A percentile compares a stretch with the other conserved stretches of the same genome.
phyloP scores from a whole-genome alignment of 2,113 vertebrate genomes.

The Burhinus bistriatus region DNA sequence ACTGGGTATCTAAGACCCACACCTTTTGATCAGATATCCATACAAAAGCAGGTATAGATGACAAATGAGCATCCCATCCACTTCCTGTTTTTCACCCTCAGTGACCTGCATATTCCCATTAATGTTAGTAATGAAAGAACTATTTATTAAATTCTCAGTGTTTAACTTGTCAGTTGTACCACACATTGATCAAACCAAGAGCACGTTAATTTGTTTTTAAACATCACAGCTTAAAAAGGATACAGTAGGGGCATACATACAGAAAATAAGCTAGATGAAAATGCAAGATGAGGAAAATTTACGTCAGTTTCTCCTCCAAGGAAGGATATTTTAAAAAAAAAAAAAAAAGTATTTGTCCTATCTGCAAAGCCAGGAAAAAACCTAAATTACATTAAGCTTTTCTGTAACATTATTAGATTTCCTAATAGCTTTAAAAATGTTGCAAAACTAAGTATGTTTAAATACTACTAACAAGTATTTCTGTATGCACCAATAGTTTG shows the following conservation, averaged over 20 bases:
- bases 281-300: not conserved
- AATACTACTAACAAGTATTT: conserved; percentile 38
- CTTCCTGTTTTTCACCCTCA: not conserved
- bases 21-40: not conserved
- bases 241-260: not conserved
- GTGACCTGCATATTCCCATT: not conserved
- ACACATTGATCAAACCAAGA: not conserved
- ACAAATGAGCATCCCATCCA: not conserved
- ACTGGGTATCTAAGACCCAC: not conserved
- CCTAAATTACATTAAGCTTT: not conserved
- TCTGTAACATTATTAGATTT: conserved; percentile 24
- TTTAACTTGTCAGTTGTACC: not conserved
- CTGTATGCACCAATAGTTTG: conserved; percentile 35
- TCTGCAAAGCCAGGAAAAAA: not conserved
- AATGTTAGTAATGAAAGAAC: not conserved
- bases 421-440: conserved; percentile 5
- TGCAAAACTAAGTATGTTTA: conserved; percentile 15
- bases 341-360: not conserved
- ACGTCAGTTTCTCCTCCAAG: not conserved
- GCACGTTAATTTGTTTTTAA: not conserved
- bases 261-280: not conserved
- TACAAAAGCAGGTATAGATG: not conserved
- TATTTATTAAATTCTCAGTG: not conserved
- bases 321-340: not conserved
- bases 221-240: not conserved